Evolutionary conservation across 2,113 vertebrate species (phyloP), one percentile per base, ranked within the genome.

Genomic region (Oxygymnocypris stewartii): DNA sequence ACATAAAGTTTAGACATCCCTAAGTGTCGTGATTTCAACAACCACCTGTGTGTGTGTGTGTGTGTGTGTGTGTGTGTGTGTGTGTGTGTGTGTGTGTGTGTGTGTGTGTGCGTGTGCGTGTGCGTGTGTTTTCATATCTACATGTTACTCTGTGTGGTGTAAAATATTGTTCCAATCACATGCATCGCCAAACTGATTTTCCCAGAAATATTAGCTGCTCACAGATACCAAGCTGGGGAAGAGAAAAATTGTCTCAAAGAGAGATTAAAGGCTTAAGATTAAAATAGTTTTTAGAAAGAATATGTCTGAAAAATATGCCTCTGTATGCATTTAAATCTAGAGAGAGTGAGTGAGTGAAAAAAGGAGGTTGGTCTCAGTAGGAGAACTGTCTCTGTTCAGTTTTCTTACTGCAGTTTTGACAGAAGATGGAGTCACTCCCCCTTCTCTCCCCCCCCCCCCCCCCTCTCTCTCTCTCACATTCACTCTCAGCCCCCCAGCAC

Each of bases 351-450:
- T 4, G 23, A 12, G 9, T 12, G 14, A 51, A 31, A 31, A 47
- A 84, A 40, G 3, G 11, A 83, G 35, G n/a, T 49, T 25, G 31
- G 37, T 54, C 37, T 77, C 61, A 67, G 76, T 78, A 80, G 65
- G 25, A 42, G 81, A 77, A 73, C 54, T 57, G 57, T 59, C 78
- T 85, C 35, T 44, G 35, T 67, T 63, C 37, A 78, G 42, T 35
- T 20, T 71, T 89, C 78, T 84, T 76, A 49, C 37, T 77, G 85
- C 57, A 7, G 51, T 40, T 69, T 31, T 85, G 78, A 76, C 59
- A 65, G 31, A 44, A 40, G 44, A 54, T 54, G 16, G 47, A 74
- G 49, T 54, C 67, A 57, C 63, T 82, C 79, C 25, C 61, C 42
- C 10, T 1, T 79, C 9, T 31, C 49, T 57, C 49, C 1, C 51